These are phyloP conservation scores for Atethmia centrago DNA, from an alignment of 2,888 invertebrate genomes.

Conservation along the genomic window DNA sequence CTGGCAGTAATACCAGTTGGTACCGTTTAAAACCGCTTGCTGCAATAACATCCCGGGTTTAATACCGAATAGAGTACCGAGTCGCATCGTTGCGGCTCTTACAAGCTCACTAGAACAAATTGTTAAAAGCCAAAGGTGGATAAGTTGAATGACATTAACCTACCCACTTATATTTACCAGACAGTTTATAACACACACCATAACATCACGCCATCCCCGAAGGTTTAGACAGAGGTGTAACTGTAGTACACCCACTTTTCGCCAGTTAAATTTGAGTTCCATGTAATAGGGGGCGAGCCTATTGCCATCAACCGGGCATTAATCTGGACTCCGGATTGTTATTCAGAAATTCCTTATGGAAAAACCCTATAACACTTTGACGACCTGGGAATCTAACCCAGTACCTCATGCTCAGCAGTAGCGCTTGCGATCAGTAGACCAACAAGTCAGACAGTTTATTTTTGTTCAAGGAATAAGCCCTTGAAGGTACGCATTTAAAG, in stretches of 20 bases:
- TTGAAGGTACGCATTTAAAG: no score
- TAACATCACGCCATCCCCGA: neutral
- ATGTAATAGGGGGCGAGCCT: no score
- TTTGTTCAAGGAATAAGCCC: no score
- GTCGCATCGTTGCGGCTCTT: constrained; percentile 38
- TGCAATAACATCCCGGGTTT: constrained; percentile 41
- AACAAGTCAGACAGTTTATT: no score
- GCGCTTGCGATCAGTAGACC: no score
- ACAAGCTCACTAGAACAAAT: constrained; percentile 21
- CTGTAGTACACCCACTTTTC: no score
- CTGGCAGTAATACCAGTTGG: constrained; percentile 21
- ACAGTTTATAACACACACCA: neutral
- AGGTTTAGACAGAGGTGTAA: neutral
- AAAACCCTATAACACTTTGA: no score
- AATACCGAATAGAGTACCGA: constrained; percentile 8
- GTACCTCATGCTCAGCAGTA: no score
- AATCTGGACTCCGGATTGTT: neutral
- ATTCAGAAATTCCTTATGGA: neutral
- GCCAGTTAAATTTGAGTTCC: no score
- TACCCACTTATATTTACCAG: neutral
- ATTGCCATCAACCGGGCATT: neutral
- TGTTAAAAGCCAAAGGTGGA: constrained; percentile 6
- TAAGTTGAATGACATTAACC: neutral
- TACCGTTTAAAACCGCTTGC: constrained; percentile 45
- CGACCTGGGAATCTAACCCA: no score